Conservation (phyloP, 2,113 vertebrate species). For the Tinamus guttatus region DNA sequence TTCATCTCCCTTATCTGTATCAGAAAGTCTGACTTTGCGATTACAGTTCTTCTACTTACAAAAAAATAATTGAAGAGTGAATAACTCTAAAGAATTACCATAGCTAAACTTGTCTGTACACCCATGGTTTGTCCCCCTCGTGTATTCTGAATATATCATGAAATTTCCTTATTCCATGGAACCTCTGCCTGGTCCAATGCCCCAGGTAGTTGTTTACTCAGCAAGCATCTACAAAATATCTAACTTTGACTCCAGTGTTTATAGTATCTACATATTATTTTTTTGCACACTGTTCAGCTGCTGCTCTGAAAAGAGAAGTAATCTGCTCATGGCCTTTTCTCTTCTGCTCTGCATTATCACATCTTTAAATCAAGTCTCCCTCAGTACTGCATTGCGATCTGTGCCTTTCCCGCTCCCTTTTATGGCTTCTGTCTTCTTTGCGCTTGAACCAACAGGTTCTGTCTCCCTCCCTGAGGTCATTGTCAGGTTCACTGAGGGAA, state of each 20-base stretch:
- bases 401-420: neutral
- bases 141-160: neutral
- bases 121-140: neutral
- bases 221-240: neutral
- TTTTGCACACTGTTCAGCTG: neutral
- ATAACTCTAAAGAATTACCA: neutral
- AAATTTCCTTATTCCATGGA: neutral
- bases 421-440: neutral
- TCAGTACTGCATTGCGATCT: fast-evolving
- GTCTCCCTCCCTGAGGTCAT: neutral
- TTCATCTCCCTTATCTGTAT: neutral
- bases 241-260: neutral
- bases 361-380: neutral
- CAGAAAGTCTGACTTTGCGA: neutral
- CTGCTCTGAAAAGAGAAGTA: neutral
- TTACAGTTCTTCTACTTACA: fast-evolving
- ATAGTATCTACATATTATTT: neutral
- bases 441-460: neutral
- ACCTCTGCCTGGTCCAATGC: neutral
- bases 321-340: neutral
- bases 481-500: neutral
- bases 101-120: neutral
- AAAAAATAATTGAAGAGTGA: neutral
- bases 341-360: neutral
- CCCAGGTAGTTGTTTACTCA: neutral